Base-by-base conservation (phyloP, 1,140 invertebrate genomes). In the Acyrthosiphon pisum region DNA sequence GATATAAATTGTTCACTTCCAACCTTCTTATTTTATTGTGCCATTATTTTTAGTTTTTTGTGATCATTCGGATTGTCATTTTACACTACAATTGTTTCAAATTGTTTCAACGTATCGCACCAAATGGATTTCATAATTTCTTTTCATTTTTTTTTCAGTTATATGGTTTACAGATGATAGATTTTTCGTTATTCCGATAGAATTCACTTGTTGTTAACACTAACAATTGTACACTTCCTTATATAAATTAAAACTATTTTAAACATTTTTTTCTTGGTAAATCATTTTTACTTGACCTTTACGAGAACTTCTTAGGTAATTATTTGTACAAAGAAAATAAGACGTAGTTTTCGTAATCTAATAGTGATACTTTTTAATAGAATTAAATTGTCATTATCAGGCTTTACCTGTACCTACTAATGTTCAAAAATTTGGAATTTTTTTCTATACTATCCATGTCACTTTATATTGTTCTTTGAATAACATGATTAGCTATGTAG, bases 1-100 rank as follows among this genome's bases (percentile, higher is more conserved):
- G 18, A 83, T 83, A 37, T 41, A 41, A 41, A 41, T 83, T 83
- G 35, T 83, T 83, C n/a, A 83, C 35, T 37, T 83, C 20, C 35
- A 83, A 37, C 7, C 1, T 11, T n/a, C 35, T 37, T 48, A 48
- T 87, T 53, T 53, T 89, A 89, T 53, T 53, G 18, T 89, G 22
- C 8, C 20, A 35, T 89, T 56, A 35, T 37, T 89, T 53, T 56
- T 26, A 26, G 7, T 56, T 11, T 56, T 56, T 53, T 8, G 11
- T 37, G 22, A 53, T 35, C 6, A 9, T 89, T 23, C 23, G 35
- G 22, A 89, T 56, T 89, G 87, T 89, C 87, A 53, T 56, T 89
- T 89, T 37, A 37, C 87, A 50, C 48, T 89, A 89, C 50, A 46
- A 37, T 56, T 56, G 48, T 89, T 89, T 89, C 50, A 89, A 46